Base-by-base conservation (phyloP, 2,113 vertebrate species). In the Microcebus ravelobensis region DNA sequence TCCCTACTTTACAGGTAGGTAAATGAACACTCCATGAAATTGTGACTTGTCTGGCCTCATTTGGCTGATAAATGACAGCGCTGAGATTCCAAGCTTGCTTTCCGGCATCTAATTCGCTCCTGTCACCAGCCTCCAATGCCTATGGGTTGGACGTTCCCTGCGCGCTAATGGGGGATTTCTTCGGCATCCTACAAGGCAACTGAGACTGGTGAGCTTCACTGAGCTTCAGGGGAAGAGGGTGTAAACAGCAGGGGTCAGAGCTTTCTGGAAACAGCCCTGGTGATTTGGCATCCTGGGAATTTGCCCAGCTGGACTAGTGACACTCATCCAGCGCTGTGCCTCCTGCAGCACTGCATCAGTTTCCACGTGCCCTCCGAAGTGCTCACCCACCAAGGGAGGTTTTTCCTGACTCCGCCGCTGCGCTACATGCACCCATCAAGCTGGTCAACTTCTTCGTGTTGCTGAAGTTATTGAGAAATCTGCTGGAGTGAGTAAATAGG, bases 401-500 rank as follows among this genome's bases (percentile, higher is more conserved):
- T 87, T 91, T 68, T 87, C 27, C 90, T 77, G 57, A 94, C n/a
- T 50, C 73, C 55, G 55, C 23, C n/a, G 96, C 86, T 80, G 90
- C 76, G 90, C 48, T 48, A 52, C 15, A 27, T 14, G 59, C 59
- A 34, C 52, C 71, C 25, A 5, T 79, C 83, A 71, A 87, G 42
- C 42, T 81, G 65, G 70, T 84, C 59, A 55, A 18, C 27, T 76
- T 48, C 86, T 91, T 96, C 93, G 87, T 93, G 50, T 71, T 79
- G 73, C 52, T 93, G 84, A 70, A 95, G 89, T 96, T 95, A 73
- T 84, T 97, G 91, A 96, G 89, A 96, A 97, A 98, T 88, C 83
- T 67, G 34, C 23, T 97, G 87, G 88, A 89, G 34, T 84, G 52
- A 91, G 80, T 84, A 92, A 89, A 91, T 85, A 45, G n/a, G n/a